phyloP scores from a whole-genome alignment of 1,140 invertebrate species.

The Apolygus lucorum region DNA sequence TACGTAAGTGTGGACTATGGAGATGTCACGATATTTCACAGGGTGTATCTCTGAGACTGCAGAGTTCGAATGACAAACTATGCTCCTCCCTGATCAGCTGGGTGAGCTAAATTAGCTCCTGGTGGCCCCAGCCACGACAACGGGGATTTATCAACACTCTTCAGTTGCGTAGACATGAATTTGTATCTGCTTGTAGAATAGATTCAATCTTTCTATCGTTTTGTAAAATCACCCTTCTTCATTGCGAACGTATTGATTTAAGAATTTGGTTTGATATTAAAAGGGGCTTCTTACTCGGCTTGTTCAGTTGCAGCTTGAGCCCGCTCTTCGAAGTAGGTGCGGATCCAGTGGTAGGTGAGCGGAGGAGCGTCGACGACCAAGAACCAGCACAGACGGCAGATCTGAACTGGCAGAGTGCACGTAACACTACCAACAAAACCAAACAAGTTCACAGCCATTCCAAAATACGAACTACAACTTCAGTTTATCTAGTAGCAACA shows the following conservation, averaged over 20 bases:
- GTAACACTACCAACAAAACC: constrained; percentile 50
- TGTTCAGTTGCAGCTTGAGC: constrained; percentile 9
- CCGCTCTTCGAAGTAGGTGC: constrained; percentile 33
- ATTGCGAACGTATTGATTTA: not conserved
- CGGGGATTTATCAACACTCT: no score
- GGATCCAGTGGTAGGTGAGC: constrained; percentile 37
- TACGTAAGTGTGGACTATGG: no score
- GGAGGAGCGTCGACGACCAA: constrained; percentile 48
- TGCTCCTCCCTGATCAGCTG: no score
- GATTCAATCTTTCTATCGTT: not conserved
- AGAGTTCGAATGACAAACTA: no score
- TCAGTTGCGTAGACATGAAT: no score
- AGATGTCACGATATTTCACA: no score
- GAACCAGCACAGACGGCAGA: constrained; percentile 56
- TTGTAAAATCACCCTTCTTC: no score
- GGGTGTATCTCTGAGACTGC: no score
- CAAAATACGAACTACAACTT: constrained; percentile 18
- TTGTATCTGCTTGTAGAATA: constrained; percentile 1
- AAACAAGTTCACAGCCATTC: no score
- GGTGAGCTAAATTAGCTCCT: no score
- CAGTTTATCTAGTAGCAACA: not conserved
- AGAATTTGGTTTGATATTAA: not conserved
- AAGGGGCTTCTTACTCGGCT: constrained; percentile 24
- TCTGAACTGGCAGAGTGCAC: constrained; percentile 75
- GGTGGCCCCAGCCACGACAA: no score